Conservation (phyloP, 2,113 vertebrate genomes). For the Clarias gariepinus region DNA sequence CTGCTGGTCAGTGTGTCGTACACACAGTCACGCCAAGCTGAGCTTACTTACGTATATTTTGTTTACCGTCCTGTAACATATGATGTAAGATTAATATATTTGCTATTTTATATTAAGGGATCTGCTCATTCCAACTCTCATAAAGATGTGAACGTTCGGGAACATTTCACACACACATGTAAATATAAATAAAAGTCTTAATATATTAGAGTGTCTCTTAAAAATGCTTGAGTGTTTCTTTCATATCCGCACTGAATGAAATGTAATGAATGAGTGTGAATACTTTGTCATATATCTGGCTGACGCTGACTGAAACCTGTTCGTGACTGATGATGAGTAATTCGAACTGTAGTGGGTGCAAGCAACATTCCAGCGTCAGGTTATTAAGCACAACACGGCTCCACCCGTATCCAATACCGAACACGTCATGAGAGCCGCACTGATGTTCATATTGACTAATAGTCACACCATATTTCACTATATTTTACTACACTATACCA, state of each 20-base stretch:
- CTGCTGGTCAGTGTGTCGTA: constrained; percentile 70
- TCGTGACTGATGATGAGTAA: constrained; percentile 20
- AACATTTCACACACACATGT: constrained; percentile 76
- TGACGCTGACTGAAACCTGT: neutral
- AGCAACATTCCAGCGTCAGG: constrained; percentile 21
- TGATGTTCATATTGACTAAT: neutral
- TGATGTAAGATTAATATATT: constrained; percentile 78
- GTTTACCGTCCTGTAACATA: constrained; percentile 67
- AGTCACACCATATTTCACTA: too few species aligned
- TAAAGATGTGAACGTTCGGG: constrained; percentile 72
- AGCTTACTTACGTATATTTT: constrained; percentile 44
- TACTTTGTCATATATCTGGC: neutral
- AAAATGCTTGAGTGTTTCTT: neutral
- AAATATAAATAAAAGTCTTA: constrained; percentile 67
- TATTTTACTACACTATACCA: neutral
- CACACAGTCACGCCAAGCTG: constrained; percentile 19
- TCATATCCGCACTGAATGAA: neutral
- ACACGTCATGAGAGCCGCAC: neutral
- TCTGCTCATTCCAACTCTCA: constrained; percentile 61
- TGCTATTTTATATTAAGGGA: constrained; percentile 51
- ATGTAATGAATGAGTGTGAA: neutral
- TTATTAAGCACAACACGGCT: neutral
- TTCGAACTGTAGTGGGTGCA: neutral
- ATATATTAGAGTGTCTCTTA: constrained; percentile 56
- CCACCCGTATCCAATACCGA: neutral